These are phyloP conservation scores for Petroica traversi DNA, from an alignment of 2,113 vertebrate genomes.

Conservation along the genomic window DNA sequence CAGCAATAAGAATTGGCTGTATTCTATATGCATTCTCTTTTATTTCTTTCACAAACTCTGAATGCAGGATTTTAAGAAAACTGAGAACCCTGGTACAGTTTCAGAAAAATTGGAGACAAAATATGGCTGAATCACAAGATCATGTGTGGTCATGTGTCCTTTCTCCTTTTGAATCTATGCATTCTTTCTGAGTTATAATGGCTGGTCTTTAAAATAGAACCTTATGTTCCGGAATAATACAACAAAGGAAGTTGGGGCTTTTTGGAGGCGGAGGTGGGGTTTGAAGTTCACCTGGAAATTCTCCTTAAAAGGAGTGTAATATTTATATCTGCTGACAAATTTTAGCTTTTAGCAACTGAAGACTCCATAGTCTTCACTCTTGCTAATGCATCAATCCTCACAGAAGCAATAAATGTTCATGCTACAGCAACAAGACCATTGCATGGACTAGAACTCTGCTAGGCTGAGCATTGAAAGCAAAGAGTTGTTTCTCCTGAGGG, in stretches of 20 bases:
- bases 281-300: not conserved
- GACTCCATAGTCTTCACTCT: not conserved
- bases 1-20: not conserved
- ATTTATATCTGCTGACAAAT: not conserved
- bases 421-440: not conserved
- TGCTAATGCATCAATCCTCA: not conserved
- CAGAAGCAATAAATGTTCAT: not conserved
- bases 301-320: not conserved
- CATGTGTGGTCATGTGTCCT: not conserved
- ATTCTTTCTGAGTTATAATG: not conserved
- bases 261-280: accelerated
- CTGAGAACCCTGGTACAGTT: not conserved
- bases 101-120: not conserved
- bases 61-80: not conserved
- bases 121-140: not conserved
- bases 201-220: not conserved
- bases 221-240: not conserved
- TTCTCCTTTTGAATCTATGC: not conserved
- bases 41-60: not conserved
- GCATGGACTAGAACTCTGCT: not conserved
- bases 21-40: not conserved
- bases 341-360: not conserved
- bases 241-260: not conserved
- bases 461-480: not conserved
- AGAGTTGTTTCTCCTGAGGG: not conserved